Evolutionary conservation across 2,888 invertebrate genomes (phyloP), one percentile per base, ranked within the genome.

Genomic region (Cecidostiba fungosa): DNA sequence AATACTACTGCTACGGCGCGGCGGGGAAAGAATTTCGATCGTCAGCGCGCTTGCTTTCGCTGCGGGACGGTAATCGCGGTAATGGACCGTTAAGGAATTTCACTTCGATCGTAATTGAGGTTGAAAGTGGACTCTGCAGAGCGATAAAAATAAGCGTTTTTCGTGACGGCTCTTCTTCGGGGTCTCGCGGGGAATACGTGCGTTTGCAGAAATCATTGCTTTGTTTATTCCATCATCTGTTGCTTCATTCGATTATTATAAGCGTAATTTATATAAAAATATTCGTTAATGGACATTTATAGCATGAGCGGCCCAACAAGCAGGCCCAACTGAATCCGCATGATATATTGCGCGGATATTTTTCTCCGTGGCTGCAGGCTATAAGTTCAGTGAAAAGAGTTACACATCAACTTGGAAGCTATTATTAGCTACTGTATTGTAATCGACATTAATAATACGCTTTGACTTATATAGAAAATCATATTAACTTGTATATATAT

Each of bases 71-170:
- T 79, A 79, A 84, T 84, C 79, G 79, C 12, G 47, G 76, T 79
- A 85, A 85, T 85, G 80, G 85, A 69, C 80, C 69, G 80, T 85
- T 66, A 85, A 84, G 69, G 77, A 81, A 85, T 76, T 81, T 77
- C 72, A 23, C 54, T 81, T 62, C 59, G 36, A 70, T 77, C 43
- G 70, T 76, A 76, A 84, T 79, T 80, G 80, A 79, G 69, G 74
- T 76, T 80, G 74, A 76, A 80, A 74, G 76, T 76, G 69, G 74
- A 79, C 69, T 72, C 74, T 54, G 12, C 23, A 3, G 73, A 78
- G 73, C 43, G 78, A 73, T 84, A 78, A 84, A 84, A 84, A n/a
- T 84, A 73, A 84, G 78, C 47, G 73, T 32, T 78, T 70, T 84
- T 29, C 23, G 10, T n/a, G 14, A 26, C 72, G 47, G 39, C n/a